phyloP scores from a whole-genome alignment of 2,797 vertebrate species.

The Ficedula albicollis region DNA sequence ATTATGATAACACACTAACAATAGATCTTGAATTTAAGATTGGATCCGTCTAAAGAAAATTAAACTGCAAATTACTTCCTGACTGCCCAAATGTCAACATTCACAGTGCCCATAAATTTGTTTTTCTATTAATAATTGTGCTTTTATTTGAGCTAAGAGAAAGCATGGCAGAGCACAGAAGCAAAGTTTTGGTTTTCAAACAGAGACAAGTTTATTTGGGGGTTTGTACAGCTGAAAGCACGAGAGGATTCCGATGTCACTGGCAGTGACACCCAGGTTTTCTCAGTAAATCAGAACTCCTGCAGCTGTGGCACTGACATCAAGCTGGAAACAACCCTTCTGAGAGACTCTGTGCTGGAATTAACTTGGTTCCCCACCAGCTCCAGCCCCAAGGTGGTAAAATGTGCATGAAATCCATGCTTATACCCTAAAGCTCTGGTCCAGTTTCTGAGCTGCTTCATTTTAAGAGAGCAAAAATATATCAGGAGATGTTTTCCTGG shows the following conservation, averaged over 20 bases:
- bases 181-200: not conserved
- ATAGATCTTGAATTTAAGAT: not conserved
- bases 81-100: not conserved
- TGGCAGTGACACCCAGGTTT: not conserved
- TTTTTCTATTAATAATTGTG: not conserved
- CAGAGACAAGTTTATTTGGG: not conserved
- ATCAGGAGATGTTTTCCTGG: not conserved
- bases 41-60: not conserved
- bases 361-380: not conserved
- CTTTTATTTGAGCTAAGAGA: not conserved
- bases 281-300: not conserved
- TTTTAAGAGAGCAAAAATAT: not conserved
- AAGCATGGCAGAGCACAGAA: not conserved
- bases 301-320: not conserved
- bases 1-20: not conserved
- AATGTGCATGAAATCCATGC: not conserved
- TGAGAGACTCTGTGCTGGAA: not conserved
- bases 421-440: not conserved
- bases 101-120: not conserved
- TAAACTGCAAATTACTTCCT: not conserved
- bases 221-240: not conserved
- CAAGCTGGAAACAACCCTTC: not conserved
- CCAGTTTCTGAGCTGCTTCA: not conserved
- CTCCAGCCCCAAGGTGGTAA: not conserved
- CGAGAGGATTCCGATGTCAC: not conserved